Base-by-base conservation (phyloP, 1,140 invertebrate genomes). In the Asobara japonica region DNA sequence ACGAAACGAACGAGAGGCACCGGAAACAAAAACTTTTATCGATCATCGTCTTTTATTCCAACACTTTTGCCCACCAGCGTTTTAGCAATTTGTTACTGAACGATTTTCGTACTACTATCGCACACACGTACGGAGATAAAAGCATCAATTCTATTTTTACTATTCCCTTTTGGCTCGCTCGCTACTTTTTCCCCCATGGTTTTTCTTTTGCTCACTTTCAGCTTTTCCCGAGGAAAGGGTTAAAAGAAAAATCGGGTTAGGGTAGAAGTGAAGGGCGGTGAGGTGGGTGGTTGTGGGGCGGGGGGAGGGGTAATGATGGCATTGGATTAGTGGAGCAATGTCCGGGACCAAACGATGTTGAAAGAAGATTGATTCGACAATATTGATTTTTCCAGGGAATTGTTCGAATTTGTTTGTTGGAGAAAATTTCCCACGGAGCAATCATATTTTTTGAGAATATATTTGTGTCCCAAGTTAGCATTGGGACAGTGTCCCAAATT, bases 111-210 rank as follows among this genome's bases (percentile, higher is more conserved):
- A 30, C 29, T 60, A 60, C 56, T 31, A 60, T 60, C 51, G 20
- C 25, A 31, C 29, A 29, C 60, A 62, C 29, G 29, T 62, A 62
- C 29, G 27, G 60, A 62, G 60, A 62, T 62, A 62, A 62, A 62
- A 62, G 60, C 60, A 62, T 62, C 60, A 62, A 56, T 62, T 62
- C 41, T 66, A 27, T 66, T 66, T 62, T 31, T 31, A 62, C 60
- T 30, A 62, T 62, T 62, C 16, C 41, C 36, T 27, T 25, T 27
- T 7, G 20, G 31, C 22, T 7, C 4, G 20, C 25, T 62, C 18
- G 10, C 22, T 60, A 20, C 25, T 62, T 62, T 62, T 62, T 62
- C 7, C 25, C 11, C 25, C n/a, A n/a, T 36, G 20, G 10, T 10
- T 25, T 10, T 65, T 33, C 36, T 65, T 65, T 3, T n/a, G 36